Base-by-base conservation (phyloP, 2,888 invertebrate genomes). In the Lordiphosa fenestrarum region DNA sequence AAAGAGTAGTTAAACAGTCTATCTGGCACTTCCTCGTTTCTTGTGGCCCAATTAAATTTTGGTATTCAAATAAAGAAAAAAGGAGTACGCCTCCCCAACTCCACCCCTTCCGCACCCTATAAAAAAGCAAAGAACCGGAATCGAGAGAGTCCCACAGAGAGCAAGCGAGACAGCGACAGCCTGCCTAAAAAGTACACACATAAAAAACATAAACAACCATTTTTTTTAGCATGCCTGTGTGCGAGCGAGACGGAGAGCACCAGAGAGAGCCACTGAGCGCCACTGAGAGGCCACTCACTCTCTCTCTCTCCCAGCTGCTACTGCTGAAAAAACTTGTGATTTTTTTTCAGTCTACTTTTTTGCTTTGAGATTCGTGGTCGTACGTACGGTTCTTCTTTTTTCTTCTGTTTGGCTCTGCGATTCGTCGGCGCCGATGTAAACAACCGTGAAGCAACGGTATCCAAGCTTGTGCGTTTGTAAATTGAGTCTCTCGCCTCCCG, bases 311-410 rank as follows among this genome's bases (percentile, higher is more conserved):
- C 63, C 74, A 66, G 62, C 65, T 53, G 72, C 71, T 71, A 40
- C 49, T 7, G 7, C 25, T 25, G 40, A 69, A 77, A 84, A 85
- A 85, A 85, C 72, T 69, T 57, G 71, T 84, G 70, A 74, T 84
- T 88, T 89, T 89, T 86, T 89, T 89, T 89, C 88, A 89, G 88
- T 89, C 85, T 83, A 87, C 87, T 89, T 89, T 89, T 88, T 88
- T 25, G 25, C 25, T 25, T 25, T 19, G 19, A 19, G 88, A 88
- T 86, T 84, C 77, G 86, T 73, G 76, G 70, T 78, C 76, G 72
- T 82, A 74, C 83, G 86, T 86, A 84, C 66, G 61, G 67, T 64
- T 62, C 61, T 57, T 71, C 66, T 50, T 69, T 61, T 65, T 69
- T 62, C 68, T 70, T 66, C 68, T 53, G 60, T 75, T 75, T 63